Percentiles rank a stretch among this genome's conserved stretches.
These are phyloP conservation scores for Gastrophysa polygoni DNA, from an alignment of 2,888 invertebrate species.

Conservation along the genomic window DNA sequence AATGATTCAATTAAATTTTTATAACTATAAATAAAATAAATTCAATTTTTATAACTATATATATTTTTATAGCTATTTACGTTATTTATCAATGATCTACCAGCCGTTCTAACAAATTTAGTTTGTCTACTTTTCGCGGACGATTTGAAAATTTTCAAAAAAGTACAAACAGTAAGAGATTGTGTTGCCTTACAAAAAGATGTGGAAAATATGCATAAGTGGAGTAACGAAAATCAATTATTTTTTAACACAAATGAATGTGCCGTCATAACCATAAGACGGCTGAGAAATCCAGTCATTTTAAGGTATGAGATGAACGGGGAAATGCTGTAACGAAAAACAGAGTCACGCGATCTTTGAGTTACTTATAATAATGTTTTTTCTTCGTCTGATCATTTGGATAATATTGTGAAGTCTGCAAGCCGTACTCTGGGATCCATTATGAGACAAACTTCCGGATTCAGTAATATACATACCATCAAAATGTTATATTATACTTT, in stretches of 20 bases:
- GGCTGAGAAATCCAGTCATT: neutral
- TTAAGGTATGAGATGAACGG: neutral
- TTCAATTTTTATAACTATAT: too few species aligned
- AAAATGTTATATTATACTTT: neutral
- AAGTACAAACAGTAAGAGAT: neutral
- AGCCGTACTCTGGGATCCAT: neutral
- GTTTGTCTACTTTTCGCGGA: neutral
- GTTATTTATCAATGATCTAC: neutral
- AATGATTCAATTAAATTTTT: too few species aligned
- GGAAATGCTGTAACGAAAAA: neutral
- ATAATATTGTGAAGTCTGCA: neutral
- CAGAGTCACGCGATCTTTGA: neutral
- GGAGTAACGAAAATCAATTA: neutral
- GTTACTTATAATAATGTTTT: neutral
- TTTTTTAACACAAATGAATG: conserved; percentile 2
- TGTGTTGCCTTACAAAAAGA: neutral
- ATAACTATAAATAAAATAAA: too few species aligned
- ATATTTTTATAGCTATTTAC: too few species aligned
- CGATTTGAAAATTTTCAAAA: neutral
- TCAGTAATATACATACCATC: neutral
- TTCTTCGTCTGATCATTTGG: neutral
- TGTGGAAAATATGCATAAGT: neutral
- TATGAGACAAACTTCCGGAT: neutral
- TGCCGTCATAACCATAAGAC: neutral
- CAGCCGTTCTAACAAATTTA: neutral